phyloP scores from a whole-genome alignment of 2,113 vertebrate species.

The Saiga tatarica region DNA sequence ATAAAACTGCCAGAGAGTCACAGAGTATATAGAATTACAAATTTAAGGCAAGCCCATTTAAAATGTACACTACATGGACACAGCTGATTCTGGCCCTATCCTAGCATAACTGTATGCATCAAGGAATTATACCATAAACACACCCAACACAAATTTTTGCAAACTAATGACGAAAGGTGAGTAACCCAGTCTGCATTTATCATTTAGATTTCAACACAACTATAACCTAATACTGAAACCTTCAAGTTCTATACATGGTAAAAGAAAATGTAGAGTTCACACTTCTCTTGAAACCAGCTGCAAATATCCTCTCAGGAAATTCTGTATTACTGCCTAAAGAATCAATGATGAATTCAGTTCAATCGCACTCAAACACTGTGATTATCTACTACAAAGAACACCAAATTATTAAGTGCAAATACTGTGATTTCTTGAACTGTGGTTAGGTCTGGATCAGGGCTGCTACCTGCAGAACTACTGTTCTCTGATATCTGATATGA shows the following conservation, averaged over 20 bases:
- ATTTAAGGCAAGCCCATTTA: conserved; percentile 37
- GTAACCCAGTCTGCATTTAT: background rate
- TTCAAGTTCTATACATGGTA: background rate
- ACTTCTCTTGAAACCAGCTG: conserved; percentile 38
- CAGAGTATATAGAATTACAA: conserved; percentile 41
- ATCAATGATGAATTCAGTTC: background rate
- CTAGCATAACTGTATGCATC: background rate
- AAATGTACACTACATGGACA: background rate
- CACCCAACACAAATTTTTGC: background rate
- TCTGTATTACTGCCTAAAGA: background rate
- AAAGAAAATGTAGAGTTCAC: background rate
- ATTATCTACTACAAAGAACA: conserved; percentile 32
- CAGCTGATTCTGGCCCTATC: background rate
- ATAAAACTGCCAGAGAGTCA: conserved; percentile 43
- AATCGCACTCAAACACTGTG: background rate
- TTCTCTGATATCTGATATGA: background rate
- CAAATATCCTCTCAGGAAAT: conserved; percentile 25
- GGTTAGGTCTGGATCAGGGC: background rate
- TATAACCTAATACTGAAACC: background rate
- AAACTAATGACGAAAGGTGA: background rate
- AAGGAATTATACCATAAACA: background rate
- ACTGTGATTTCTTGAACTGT: conserved; percentile 4
- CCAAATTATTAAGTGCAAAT: conserved; percentile 19
- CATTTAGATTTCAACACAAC: conserved; percentile 33
- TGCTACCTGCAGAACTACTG: background rate